A percentile compares a stretch with the other conserved stretches of the same genome.
Conservation (phyloP, 2,888 invertebrate species). For the Ennomos fuscantarius region DNA sequence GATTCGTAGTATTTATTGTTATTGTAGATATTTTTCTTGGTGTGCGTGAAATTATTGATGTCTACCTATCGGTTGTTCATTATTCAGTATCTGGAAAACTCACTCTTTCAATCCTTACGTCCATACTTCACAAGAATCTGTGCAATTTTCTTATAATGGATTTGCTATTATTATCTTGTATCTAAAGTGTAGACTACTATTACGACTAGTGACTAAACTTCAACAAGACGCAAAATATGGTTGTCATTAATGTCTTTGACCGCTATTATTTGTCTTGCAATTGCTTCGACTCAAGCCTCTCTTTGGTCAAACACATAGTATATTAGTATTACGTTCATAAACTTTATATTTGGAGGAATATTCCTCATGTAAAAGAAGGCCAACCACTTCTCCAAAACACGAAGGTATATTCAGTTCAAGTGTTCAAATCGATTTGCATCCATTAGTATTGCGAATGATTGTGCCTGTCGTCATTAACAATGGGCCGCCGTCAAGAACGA, state of each 20-base stretch:
- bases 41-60: neutral
- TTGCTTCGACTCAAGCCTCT: too few relatives aligned
- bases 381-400: slow-evolving; percentile 1
- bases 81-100: neutral
- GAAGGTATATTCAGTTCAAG: slow-evolving; percentile 18
- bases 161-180: too few relatives aligned
- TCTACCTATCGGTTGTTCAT: neutral
- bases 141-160: too few relatives aligned
- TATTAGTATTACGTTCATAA: too few relatives aligned
- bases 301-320: too few relatives aligned
- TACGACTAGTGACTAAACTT: too few relatives aligned
- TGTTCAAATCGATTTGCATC: slow-evolving; percentile 35
- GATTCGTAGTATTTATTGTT: slow-evolving; percentile 48
- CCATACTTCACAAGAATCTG: too few relatives aligned
- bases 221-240: too few relatives aligned
- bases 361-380: neutral
- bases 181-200: too few relatives aligned
- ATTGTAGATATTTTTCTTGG: slow-evolving; percentile 3
- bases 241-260: too few relatives aligned
- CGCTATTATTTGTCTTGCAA: too few relatives aligned
- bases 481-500: slow-evolving; percentile 44
- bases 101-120: too few relatives aligned
- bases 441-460: slow-evolving; percentile 38
- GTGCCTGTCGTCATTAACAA: slow-evolving; percentile 46
- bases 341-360: neutral